Evolutionary conservation across 2,888 invertebrate genomes (phyloP).

Genomic region (Epicampocera succincta): DNA sequence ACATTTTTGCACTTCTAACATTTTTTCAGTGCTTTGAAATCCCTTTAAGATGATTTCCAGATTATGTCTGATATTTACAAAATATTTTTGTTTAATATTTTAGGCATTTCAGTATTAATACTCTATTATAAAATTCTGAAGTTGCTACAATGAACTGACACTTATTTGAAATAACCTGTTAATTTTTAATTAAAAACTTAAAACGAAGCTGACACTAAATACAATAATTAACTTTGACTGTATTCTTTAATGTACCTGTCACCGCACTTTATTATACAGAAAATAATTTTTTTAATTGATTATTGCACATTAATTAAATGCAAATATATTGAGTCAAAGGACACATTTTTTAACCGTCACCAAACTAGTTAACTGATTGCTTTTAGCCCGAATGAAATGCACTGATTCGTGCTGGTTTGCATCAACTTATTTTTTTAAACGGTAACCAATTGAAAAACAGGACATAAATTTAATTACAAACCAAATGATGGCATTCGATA

Average conservation of each 20-base stretch:
- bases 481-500: no score
- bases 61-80: no score
- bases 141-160: no score
- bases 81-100: no score
- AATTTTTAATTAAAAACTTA: neutral
- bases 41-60: no score
- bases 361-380: slow-evolving; percentile 51
- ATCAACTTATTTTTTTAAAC: neutral
- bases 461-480: no score
- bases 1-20: no score
- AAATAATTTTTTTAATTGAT: slow-evolving; percentile 21
- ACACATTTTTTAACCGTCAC: slow-evolving; percentile 19
- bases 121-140: no score
- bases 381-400: slow-evolving; percentile 21
- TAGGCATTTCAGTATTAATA: no score
- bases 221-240: slow-evolving; percentile 14
- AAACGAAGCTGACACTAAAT: slow-evolving; percentile 7
- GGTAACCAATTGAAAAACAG: no score
- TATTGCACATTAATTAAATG: slow-evolving; percentile 30
- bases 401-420: neutral
- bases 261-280: slow-evolving; percentile 6
- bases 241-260: neutral
- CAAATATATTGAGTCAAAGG: slow-evolving; percentile 26
- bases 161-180: no score
- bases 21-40: no score